These are phyloP conservation scores for Drosophila mercatorum DNA, from an alignment of 2,888 invertebrate genomes.

Conservation along the genomic window DNA sequence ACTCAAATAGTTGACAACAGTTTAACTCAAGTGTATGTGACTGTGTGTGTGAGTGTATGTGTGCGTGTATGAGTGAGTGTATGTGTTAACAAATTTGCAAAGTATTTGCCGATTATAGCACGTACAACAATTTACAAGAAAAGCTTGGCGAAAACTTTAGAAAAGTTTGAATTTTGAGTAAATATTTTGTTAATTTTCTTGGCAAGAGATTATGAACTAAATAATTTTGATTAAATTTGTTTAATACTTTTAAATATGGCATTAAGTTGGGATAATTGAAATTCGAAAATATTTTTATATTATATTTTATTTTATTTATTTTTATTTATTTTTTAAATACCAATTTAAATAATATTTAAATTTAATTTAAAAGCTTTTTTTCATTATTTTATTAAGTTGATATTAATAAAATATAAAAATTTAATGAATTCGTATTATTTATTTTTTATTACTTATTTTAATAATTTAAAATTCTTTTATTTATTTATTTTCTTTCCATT, in stretches of 20 bases:
- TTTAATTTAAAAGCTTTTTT: no score
- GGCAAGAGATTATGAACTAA: no score
- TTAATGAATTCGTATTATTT: not conserved
- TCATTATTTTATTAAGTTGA: no score
- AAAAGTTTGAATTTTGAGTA: not conserved
- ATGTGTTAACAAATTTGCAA: constrained; percentile 1
- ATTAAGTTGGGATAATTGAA: not conserved
- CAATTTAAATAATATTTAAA: not conserved
- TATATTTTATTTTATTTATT: no score
- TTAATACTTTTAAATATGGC: not conserved
- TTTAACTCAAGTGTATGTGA: constrained; percentile 13
- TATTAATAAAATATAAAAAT: not conserved
- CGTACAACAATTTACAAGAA: not conserved
- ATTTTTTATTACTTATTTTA: no score
- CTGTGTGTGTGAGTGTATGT: not conserved
- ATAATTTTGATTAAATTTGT: not conserved
- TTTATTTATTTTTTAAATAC: not conserved
- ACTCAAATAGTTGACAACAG: constrained; percentile 39
- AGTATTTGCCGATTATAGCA: constrained; percentile 8
- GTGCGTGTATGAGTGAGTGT: not conserved
- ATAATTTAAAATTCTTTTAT: no score
- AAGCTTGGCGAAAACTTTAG: not conserved
- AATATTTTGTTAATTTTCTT: not conserved
- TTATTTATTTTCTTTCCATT: no score
- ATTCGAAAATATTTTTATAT: not conserved